phyloP scores from a whole-genome alignment of 2,797 vertebrate genomes.

The Anguilla megastoma region DNA sequence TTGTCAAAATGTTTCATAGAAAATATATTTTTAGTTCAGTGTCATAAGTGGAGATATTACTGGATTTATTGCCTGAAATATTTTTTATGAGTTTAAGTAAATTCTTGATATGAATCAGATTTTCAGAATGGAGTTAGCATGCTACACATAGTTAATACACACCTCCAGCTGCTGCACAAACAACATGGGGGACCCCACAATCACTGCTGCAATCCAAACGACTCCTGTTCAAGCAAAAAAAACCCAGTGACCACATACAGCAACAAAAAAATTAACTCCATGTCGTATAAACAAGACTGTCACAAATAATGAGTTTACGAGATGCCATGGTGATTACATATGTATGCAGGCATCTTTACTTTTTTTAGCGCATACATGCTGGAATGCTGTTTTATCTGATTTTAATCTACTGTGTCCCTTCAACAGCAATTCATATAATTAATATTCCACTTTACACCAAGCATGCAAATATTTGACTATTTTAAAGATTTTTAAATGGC shows the following conservation, averaged over 20 bases:
- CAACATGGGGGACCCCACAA: conserved; percentile 81
- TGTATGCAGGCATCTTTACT: not conserved
- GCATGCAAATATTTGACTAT: not conserved
- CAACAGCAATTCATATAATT: not conserved
- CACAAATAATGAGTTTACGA: not conserved
- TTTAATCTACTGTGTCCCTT: not conserved
- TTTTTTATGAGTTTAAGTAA: not conserved
- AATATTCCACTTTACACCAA: not conserved
- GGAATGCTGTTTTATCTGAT: not conserved
- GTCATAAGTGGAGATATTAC: not conserved
- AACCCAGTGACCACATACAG: not conserved
- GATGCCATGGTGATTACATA: not conserved
- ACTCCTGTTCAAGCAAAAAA: conserved; percentile 62
- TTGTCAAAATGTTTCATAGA: not conserved
- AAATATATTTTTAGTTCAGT: not conserved
- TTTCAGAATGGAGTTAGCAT: not conserved
- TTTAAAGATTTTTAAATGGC: not conserved
- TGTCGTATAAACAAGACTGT: not conserved
- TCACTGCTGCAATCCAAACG: conserved; percentile 75
- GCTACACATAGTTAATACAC: conserved; percentile 37
- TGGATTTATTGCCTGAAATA: not conserved
- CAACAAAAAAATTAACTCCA: not conserved
- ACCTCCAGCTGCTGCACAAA: conserved; percentile 81
- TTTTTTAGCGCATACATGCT: not conserved
- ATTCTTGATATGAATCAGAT: not conserved